A percentile compares a stretch with the other conserved stretches of the same genome.
Conservation (phyloP, 2,797 vertebrate species). For the Knipowitschia caucasica region DNA sequence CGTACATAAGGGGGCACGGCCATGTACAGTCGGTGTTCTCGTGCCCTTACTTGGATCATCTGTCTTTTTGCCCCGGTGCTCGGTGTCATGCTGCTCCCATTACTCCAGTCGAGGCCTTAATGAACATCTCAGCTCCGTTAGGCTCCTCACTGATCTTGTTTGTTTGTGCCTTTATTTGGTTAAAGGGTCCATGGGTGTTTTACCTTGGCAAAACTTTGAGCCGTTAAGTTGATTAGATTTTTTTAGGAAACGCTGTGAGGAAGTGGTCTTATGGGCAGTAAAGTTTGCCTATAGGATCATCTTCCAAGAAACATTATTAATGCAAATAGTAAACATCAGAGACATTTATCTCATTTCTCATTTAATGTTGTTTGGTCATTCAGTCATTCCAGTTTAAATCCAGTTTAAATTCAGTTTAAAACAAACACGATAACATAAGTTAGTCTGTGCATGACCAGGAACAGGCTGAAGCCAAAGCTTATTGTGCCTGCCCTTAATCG, state of each 20-base stretch:
- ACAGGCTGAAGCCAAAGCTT: no score
- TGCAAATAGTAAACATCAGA: no score
- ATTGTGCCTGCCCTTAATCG: no score
- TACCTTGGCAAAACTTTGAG: constrained; percentile 33
- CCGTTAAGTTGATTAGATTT: constrained; percentile 51
- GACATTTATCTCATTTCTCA: no score
- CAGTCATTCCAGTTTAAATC: no score
- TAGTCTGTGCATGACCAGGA: no score
- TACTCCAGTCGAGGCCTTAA: constrained; percentile 34
- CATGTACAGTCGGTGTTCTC: constrained; percentile 28
- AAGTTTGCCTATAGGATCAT: neutral
- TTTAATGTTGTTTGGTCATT: no score
- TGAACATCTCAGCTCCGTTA: constrained; percentile 33
- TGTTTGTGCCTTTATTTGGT: constrained; percentile 52
- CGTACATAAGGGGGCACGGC: constrained; percentile 25
- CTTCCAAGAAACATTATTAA: neutral
- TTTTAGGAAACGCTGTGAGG: constrained; percentile 27
- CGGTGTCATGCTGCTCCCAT: constrained; percentile 37
- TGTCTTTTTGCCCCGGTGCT: constrained; percentile 41
- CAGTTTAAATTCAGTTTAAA: no score
- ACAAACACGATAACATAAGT: no score
- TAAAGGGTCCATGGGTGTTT: constrained; percentile 37
- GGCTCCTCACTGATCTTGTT: constrained; percentile 34
- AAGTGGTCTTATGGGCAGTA: constrained; percentile 9
- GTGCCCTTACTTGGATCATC: constrained; percentile 40